Evolutionary conservation across 2,888 invertebrate species (phyloP).

Genomic region (Slavum lentiscoides): DNA sequence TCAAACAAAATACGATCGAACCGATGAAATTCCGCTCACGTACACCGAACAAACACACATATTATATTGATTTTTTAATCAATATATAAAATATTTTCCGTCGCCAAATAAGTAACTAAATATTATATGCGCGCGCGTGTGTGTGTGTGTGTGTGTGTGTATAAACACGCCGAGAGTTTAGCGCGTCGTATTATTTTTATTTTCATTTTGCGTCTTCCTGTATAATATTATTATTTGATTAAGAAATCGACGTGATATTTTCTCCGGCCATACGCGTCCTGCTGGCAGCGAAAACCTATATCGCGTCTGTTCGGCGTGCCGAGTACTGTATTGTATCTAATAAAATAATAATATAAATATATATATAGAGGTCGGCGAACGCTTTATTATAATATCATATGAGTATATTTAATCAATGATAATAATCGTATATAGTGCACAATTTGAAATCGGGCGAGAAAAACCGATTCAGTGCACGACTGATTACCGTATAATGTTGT

Average conservation of each 20-base stretch:
- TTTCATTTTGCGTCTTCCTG: not conserved
- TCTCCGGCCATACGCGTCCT: not conserved
- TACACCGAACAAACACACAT: conserved; percentile 2
- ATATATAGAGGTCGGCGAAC: too few species aligned
- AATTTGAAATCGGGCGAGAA: too few species aligned
- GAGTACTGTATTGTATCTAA: too few species aligned
- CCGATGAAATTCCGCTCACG: not conserved
- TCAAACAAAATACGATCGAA: too few species aligned
- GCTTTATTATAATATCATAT: too few species aligned
- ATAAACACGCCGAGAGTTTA: not conserved
- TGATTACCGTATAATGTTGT: too few species aligned
- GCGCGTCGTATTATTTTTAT: not conserved
- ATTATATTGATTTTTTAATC: not conserved
- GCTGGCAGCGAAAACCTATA: too few species aligned
- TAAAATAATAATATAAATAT: too few species aligned
- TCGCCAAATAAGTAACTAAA: not conserved
- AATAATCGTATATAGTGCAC: too few species aligned
- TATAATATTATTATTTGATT: conserved; percentile 4
- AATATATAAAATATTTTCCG: not conserved
- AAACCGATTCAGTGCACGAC: too few species aligned
- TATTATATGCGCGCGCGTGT: not conserved
- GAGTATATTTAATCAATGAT: too few species aligned
- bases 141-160: not conserved
- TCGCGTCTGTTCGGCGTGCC: too few species aligned
- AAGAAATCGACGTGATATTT: not conserved